These are phyloP conservation scores for Enhydra lutris DNA, from an alignment of 2,113 vertebrate genomes.

Conservation along the genomic window DNA sequence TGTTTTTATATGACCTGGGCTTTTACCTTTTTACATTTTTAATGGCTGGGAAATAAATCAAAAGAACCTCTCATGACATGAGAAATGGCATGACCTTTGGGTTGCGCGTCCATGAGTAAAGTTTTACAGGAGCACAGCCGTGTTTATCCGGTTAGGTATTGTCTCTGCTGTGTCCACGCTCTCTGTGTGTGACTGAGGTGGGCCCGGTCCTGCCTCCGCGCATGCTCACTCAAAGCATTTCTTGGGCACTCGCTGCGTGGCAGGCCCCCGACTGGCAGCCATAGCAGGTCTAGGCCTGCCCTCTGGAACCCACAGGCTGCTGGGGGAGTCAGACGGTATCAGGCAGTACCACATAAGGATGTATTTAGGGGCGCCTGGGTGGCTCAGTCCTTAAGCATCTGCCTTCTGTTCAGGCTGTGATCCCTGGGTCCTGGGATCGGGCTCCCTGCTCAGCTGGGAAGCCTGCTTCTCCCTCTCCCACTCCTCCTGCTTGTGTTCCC, in stretches of 20 bases:
- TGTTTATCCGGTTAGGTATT: neutral
- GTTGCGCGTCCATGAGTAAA: neutral
- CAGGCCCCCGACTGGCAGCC: neutral
- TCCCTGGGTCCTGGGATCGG: too few relatives aligned
- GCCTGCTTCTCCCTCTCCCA: too few relatives aligned
- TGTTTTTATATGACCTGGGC: neutral
- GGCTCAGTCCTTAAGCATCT: too few relatives aligned
- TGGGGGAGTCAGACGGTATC: neutral
- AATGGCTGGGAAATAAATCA: neutral
- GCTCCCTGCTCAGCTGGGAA: too few relatives aligned
- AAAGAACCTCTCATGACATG: neutral
- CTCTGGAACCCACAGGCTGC: neutral
- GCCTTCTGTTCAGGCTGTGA: too few relatives aligned
- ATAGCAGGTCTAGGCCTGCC: constrained; percentile 16
- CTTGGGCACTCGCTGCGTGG: neutral
- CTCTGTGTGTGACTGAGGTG: neutral
- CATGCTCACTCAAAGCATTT: neutral
- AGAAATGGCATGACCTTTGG: neutral
- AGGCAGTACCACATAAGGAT: neutral
- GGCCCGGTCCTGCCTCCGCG: neutral
- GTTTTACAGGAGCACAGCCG: neutral
- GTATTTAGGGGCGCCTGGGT: neutral
- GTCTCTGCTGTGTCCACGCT: neutral
- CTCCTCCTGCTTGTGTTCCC: too few relatives aligned
- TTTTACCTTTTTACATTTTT: neutral